Conservation (phyloP, 2,113 vertebrate species). For the Amblyornis subalaris region DNA sequence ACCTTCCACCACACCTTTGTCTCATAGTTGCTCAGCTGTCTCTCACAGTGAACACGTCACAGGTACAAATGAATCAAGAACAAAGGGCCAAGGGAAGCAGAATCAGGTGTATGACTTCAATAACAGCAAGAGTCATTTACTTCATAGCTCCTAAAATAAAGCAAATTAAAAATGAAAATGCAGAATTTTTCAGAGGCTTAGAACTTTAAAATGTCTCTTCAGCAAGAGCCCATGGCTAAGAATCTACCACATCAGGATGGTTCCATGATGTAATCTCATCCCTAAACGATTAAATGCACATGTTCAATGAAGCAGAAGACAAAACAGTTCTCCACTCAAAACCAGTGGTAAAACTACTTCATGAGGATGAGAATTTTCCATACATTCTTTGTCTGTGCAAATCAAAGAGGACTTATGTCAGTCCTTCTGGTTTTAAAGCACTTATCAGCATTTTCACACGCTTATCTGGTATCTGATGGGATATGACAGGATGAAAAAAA, state of each 20-base stretch:
- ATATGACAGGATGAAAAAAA: not conserved
- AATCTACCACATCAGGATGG: not conserved
- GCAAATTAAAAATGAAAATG: not conserved
- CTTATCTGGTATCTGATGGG: not conserved
- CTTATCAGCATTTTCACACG: rapidly evolving
- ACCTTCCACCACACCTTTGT: not conserved
- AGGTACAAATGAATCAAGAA: not conserved
- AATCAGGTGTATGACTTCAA: not conserved
- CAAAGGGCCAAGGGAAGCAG: not conserved
- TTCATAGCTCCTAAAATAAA: not conserved
- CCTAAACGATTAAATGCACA: not conserved
- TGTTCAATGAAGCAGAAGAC: not conserved
- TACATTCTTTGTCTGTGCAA: not conserved
- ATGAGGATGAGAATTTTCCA: not conserved
- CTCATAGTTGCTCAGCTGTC: not conserved
- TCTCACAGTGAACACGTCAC: not conserved
- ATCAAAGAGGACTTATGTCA: not conserved
- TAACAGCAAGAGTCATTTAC: not conserved
- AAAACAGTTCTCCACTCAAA: not conserved
- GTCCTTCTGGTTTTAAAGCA: not conserved
- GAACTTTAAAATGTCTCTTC: not conserved
- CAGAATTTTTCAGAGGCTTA: not conserved
- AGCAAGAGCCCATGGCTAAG: not conserved
- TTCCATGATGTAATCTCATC: not conserved
- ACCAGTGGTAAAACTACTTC: not conserved